Evolutionary conservation across 2,888 invertebrate genomes (phyloP), one percentile per base, ranked within the genome.

Genomic region (Drosophila meridiana): DNA sequence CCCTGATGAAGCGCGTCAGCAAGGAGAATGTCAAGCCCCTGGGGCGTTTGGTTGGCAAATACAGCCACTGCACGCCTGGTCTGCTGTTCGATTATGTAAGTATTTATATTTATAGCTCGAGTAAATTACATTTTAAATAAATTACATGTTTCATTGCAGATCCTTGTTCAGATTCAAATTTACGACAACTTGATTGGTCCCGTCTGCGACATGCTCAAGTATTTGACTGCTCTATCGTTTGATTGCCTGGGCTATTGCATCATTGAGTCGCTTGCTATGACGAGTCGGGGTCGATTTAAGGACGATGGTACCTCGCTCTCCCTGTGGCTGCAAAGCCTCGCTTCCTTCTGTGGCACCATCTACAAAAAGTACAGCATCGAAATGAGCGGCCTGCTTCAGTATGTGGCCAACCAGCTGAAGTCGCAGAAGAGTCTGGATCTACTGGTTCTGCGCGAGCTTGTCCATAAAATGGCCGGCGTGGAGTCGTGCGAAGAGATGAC

Each of bases 391-490:
- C 93, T 99, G 78, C 94, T 99, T 91, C 99, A 99, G 93, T 99
- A 98, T 93, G 98, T 99, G 32, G 98, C 98, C 45, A 99, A 99
- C 94, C 97, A 99, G 92, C 95, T 99, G 26, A 99, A 99, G 93
- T 96, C 97, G 28, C 97, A 98, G 87, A 98, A 99, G 93, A 99
- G 97, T 94, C 96, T 96, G 94, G 99, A 99, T 94, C 94, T 98
- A 84, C 94, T 99, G 38, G 97, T 99, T 80, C 94, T 99, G 64
- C 98, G 99, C 92, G 99, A 99, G 94, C 97, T 99, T 80, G 98
- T 99, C 50, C 98, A 99, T 94, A 99, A 99, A 94, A 99, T 99
- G 99, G 98, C 99, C 0, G 99, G 99, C 7, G 98, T 99, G 64
- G 99, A 99, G 94, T 97, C 99, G 0, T 97, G 97, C 0, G 98